phyloP scores from a whole-genome alignment of 2,797 vertebrate species.

The Arrhamphus sclerolepis region DNA sequence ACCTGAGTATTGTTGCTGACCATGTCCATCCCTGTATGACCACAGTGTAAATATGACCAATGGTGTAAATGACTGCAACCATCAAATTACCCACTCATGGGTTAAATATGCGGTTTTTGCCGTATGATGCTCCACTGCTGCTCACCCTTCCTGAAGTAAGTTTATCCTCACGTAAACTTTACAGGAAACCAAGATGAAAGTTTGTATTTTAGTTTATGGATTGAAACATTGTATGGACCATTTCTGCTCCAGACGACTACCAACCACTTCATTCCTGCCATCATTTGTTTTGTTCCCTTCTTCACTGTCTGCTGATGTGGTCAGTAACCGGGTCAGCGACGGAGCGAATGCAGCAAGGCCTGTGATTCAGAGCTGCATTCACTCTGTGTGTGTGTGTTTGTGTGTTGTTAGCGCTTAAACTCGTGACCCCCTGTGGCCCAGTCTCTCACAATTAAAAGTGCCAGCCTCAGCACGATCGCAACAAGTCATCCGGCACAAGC shows the following conservation, averaged over 20 bases:
- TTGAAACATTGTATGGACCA: too few species aligned
- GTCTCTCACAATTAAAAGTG: slow-evolving; percentile 80
- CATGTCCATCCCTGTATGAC: too few species aligned
- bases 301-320: slow-evolving; percentile 38
- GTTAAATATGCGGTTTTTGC: too few species aligned
- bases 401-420: slow-evolving; percentile 31
- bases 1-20: too few species aligned
- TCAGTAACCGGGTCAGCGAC: slow-evolving; percentile 63
- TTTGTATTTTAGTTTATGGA: neutral
- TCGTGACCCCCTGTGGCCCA: slow-evolving; percentile 37
- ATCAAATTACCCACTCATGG: too few species aligned
- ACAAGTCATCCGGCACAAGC: slow-evolving; percentile 74
- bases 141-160: too few species aligned
- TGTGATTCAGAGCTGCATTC: slow-evolving; percentile 31
- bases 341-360: slow-evolving; percentile 36
- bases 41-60: too few species aligned
- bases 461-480: slow-evolving; percentile 75
- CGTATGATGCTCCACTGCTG: too few species aligned
- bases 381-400: slow-evolving; percentile 24
- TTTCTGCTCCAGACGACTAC: neutral
- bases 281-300: neutral
- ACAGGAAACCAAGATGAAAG: too few species aligned
- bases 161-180: too few species aligned
- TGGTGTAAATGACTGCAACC: too few species aligned
- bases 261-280: neutral